Evolutionary conservation across 2,888 invertebrate species (phyloP).

Genomic region (Napeogenes inachia): DNA sequence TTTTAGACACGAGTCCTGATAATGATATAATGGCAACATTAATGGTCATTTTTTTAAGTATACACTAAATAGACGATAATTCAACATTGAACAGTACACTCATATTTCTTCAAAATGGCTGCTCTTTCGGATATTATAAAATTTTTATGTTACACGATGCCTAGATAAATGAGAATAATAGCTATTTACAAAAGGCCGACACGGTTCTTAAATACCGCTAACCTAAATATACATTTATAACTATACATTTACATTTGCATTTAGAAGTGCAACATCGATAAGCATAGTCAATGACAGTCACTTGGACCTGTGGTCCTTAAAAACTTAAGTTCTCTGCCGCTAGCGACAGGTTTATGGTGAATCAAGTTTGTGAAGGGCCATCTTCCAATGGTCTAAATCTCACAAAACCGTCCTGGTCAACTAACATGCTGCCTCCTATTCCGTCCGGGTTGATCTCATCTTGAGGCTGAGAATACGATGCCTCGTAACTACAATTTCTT

Average conservation of each 20-base stretch:
- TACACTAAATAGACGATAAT: slow-evolving; percentile 12
- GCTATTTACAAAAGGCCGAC: slow-evolving; percentile 71
- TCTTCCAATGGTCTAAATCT: slow-evolving; percentile 86
- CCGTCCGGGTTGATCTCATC: slow-evolving; percentile 71
- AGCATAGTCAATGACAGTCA: slow-evolving; percentile 12
- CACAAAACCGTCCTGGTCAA: slow-evolving; percentile 93
- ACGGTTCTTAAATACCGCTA: slow-evolving; percentile 45
- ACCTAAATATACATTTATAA: slow-evolving; percentile 66
- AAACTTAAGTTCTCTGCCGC: slow-evolving; percentile 64
- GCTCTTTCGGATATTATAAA: slow-evolving; percentile 34
- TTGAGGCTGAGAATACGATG: slow-evolving; percentile 76
- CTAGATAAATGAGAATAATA: slow-evolving; percentile 43
- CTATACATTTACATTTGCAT: slow-evolving; percentile 51
- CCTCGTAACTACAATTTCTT: slow-evolving; percentile 67
- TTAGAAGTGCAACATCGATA: slow-evolving; percentile 27
- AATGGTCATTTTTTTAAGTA: slow-evolving; percentile 17
- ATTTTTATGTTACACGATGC: slow-evolving; percentile 40
- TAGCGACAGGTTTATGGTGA: slow-evolving; percentile 58
- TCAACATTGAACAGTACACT: slow-evolving; percentile 25
- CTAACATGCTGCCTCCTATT: slow-evolving; percentile 85
- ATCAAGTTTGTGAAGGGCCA: slow-evolving; percentile 71
- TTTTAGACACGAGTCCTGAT: slow-evolving; percentile 19
- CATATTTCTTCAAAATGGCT: slow-evolving; percentile 33
- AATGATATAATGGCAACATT: slow-evolving; percentile 29
- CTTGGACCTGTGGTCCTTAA: slow-evolving; percentile 40